These are phyloP conservation scores for Synergus laeviventris DNA, from an alignment of 2,888 invertebrate genomes.

Conservation along the genomic window DNA sequence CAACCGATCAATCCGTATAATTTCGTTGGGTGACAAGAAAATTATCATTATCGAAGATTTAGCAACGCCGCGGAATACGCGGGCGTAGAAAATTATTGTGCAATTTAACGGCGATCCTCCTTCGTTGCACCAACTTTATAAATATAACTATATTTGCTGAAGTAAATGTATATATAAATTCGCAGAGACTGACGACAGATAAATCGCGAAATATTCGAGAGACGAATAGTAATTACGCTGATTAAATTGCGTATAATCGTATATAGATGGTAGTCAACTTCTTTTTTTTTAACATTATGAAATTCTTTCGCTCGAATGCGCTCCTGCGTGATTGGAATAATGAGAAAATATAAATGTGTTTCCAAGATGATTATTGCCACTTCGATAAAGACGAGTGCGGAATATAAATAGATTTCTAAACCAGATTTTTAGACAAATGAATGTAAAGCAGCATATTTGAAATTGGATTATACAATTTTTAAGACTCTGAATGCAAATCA, in stretches of 20 bases:
- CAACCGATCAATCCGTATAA: constrained; percentile 11
- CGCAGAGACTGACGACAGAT: background rate
- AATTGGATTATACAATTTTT: too few species aligned
- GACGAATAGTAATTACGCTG: background rate
- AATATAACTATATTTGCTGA: background rate
- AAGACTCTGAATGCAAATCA: too few species aligned
- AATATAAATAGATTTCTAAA: background rate
- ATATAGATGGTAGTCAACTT: background rate
- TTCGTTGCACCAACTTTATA: constrained; percentile 27
- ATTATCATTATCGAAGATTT: constrained; percentile 31
- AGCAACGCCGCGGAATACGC: constrained; percentile 4
- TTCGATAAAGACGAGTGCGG: background rate
- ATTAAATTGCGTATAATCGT: constrained; percentile 8
- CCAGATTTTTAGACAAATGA: background rate
- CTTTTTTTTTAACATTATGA: background rate
- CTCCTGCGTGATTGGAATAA: background rate
- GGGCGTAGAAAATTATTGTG: constrained; percentile 18
- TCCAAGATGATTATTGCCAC: background rate
- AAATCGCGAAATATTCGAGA: constrained; percentile 1
- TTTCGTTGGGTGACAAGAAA: constrained; percentile 19
- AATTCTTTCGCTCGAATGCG: background rate
- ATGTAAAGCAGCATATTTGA: background rate
- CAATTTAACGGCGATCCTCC: constrained; percentile 26
- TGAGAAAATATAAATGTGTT: background rate
- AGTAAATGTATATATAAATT: background rate